Percentiles rank a stretch among this genome's conserved stretches.
Conservation (phyloP, 2,888 invertebrate species). For the Noctuana brunneofusca region DNA sequence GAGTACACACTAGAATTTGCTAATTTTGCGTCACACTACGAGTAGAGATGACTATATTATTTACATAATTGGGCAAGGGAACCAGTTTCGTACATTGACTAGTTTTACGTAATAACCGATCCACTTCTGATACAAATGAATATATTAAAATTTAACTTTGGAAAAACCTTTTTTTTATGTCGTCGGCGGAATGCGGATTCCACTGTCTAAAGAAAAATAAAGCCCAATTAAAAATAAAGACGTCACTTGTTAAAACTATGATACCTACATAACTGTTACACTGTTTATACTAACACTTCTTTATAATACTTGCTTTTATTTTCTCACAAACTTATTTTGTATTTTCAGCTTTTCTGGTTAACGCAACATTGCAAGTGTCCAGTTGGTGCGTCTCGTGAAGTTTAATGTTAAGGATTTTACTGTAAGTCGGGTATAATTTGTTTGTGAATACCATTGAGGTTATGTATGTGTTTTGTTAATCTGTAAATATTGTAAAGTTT, state of each 20-base stretch:
- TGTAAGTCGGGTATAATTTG: slow-evolving; percentile 33
- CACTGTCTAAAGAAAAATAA: slow-evolving; percentile 24
- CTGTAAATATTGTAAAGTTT: slow-evolving; percentile 22
- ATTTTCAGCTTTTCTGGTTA: slow-evolving; percentile 48
- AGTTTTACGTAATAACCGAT: slow-evolving; percentile 38
- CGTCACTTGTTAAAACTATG: not conserved
- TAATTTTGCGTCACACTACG: slow-evolving; percentile 30
- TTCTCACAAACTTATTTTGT: slow-evolving; percentile 24
- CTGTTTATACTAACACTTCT: not conserved
- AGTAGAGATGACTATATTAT: slow-evolving; percentile 5
- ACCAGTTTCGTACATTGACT: slow-evolving; percentile 38
- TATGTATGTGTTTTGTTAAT: slow-evolving; percentile 26
- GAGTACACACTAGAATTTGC: slow-evolving; percentile 32
- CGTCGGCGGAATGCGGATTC: slow-evolving; percentile 44
- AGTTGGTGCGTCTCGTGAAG: not conserved
- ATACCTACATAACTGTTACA: not conserved
- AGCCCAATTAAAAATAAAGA: slow-evolving; percentile 5
- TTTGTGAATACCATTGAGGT: slow-evolving; percentile 28
- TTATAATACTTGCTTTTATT: not conserved
- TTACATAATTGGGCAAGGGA: slow-evolving; percentile 34
- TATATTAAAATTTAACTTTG: slow-evolving; percentile 38
- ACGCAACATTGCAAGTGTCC: slow-evolving; percentile 37
- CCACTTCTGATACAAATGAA: slow-evolving; percentile 37
- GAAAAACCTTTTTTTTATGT: slow-evolving; percentile 42
- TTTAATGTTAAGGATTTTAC: slow-evolving; percentile 30